Evolutionary conservation across 2,888 invertebrate genomes (phyloP), one percentile per base, ranked within the genome.

Genomic region (Glaucopsyche alexis): DNA sequence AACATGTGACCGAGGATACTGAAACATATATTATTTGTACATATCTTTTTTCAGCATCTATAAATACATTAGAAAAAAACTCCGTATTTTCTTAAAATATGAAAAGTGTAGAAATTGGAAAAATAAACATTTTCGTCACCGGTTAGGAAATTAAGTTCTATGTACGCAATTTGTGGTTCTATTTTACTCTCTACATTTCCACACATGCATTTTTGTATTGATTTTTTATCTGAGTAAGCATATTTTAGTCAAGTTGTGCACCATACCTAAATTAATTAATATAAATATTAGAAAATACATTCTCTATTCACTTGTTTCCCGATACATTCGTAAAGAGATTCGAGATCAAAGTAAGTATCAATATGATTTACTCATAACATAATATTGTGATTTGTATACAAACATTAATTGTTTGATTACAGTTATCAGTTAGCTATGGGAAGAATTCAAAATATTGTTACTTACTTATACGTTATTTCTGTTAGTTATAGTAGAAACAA

Each of bases 1-100:
- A 77, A 55, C 70, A 71, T 3, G 16, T 19, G 52, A 9, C 29
- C 2, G 13, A 71, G 9, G 70, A 60, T 1, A 74, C 77, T 77
- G 67, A 45, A 72, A 76, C 14, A 16, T 49, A 29, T 42, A 19
- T 60, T 19, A 11, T 14, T 45, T 42, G 42, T 42, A 1, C 8
- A 42, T 7, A 5, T 42, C 42, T 4, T 29, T 29, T 29, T 29
- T 29, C 29, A 29, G 29, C 29, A 29, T 29, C 4, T 29, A 29
- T 29, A 3, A 29, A 29, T 29, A 29, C 2, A 3, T 29, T 29
- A 29, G 0, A 29, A 29, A 29, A 29, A 29, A 29, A 3, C 29
- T 3, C 29, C 29, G 29, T 29, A 29, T 29, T 29, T 29, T 29
- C 29, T 29, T 29, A 29, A 29, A 2, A 29, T 3, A 29, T 29